Percentiles rank a stretch among this genome's conserved stretches.
phyloP scores from a whole-genome alignment of 2,113 vertebrate species.

The Elgaria multicarinata region DNA sequence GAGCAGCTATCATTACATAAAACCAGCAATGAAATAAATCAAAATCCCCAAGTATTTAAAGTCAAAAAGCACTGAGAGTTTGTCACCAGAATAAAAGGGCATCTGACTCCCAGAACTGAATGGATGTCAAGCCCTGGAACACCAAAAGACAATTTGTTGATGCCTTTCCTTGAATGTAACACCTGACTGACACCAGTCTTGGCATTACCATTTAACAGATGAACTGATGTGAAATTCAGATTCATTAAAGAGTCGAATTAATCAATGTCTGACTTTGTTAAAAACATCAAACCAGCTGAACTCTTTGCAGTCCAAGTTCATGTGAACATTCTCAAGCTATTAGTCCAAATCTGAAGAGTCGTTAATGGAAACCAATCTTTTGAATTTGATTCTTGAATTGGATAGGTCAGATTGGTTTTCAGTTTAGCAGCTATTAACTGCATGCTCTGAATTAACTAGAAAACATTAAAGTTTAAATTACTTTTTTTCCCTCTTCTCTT shows the following conservation, averaged over 20 bases:
- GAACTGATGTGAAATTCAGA: conserved; percentile 24
- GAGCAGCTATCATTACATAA: neutral
- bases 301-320: neutral
- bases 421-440: conserved; percentile 25
- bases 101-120: neutral
- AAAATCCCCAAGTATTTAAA: neutral
- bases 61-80: neutral
- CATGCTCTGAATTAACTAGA: conserved; percentile 42
- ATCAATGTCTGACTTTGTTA: conserved; percentile 25
- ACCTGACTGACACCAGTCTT: neutral
- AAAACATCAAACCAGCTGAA: neutral
- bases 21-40: neutral
- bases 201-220: neutral
- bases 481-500: neutral
- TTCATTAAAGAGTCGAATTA: conserved; percentile 23
- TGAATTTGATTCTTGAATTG: conserved; percentile 23
- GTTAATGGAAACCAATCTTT: conserved; percentile 22
- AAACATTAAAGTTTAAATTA: conserved; percentile 37
- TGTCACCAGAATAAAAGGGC: neutral
- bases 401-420: conserved; percentile 10
- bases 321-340: neutral
- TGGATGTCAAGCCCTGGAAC: neutral
- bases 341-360: conserved; percentile 20
- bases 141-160: neutral
- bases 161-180: neutral